Base-by-base conservation (phyloP, 1,140 invertebrate genomes). In the Diachasma alloeum region DNA sequence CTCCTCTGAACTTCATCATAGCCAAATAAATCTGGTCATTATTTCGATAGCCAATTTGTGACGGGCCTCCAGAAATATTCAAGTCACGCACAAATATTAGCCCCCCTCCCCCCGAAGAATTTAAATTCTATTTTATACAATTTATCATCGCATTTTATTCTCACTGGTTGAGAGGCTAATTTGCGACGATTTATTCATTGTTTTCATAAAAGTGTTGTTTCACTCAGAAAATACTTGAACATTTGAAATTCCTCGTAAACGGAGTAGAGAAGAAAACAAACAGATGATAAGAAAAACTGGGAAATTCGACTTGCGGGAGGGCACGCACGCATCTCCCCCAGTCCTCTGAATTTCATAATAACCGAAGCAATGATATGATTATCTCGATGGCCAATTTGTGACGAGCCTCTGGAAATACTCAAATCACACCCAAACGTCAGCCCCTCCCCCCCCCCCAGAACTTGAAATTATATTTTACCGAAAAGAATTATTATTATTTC, bases 321-420 rank as follows among this genome's bases (percentile, higher is more conserved):
- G n/a, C n/a, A n/a, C n/a, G 17, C 17, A 13, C 48, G 9, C 48
- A n/a, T 46, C 31, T 6, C 2, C 9, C 2, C 15, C n/a, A n/a
- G n/a, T 2, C 48, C 6, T 15, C 0, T 8, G 17, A 69, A n/a
- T 31, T 36, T 31, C 22, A n/a, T 42, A 1, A 69, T 69, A 26
- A 24, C 46, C 26, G n/a, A n/a, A 53, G 15, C 0, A 48, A 53
- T n/a, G 70, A 72, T 56, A 31, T 56, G 70, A 63, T 72, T 53
- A 56, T 72, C 70, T 17, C 31, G 53, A 53, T 53, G 31, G 46
- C 15, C 44, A 44, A 26, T 53, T 72, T 72, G 31, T 59, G 70
- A 72, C 70, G 70, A 72, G 70, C 70, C 70, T 59, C 70, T 46
- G 48, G 22, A 31, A 46, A 53, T 53, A 15, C 22, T 17, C 48